These are phyloP conservation scores for Caenorhabditis remanei DNA, from an alignment of 1,140 invertebrate species.

Conservation along the genomic window DNA sequence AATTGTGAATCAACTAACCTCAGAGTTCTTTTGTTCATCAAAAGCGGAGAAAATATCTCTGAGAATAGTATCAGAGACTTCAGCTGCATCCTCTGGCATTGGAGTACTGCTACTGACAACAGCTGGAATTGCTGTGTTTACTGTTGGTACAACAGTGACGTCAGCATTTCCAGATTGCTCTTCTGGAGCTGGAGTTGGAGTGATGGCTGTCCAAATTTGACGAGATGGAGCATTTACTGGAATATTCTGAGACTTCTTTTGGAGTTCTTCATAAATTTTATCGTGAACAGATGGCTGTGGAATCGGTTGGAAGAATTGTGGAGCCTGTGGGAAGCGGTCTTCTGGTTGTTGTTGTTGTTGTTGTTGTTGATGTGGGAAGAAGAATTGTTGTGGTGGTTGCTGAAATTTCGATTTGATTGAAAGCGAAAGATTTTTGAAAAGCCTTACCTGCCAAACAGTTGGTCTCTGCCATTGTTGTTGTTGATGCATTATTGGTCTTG, in stretches of 20 bases:
- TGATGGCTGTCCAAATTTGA: constrained; percentile 63
- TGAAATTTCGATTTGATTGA: not conserved
- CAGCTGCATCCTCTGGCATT: constrained; percentile 33
- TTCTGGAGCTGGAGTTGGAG: constrained; percentile 60
- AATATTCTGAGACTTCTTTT: constrained; percentile 59
- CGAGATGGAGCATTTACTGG: constrained; percentile 57
- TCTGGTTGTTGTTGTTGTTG: constrained; percentile 47
- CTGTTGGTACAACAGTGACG: not conserved
- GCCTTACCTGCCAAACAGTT: constrained; percentile 35
- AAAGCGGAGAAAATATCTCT: constrained; percentile 60
- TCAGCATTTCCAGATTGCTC: constrained; percentile 20
- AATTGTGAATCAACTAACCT: not conserved
- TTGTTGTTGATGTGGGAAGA: constrained; percentile 35
- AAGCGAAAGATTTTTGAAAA: not conserved
- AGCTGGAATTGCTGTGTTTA: constrained; percentile 33
- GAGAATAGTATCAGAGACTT: constrained; percentile 39
- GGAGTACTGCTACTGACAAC: constrained; percentile 14
- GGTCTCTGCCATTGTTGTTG: constrained; percentile 51
- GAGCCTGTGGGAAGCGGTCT: constrained; percentile 52
- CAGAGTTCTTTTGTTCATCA: constrained; percentile 48
- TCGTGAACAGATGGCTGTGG: constrained; percentile 60
- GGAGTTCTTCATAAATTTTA: constrained; percentile 57
- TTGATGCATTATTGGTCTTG: constrained; percentile 44
- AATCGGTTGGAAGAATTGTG: constrained; percentile 46
- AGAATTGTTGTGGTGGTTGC: constrained; percentile 54